These are phyloP conservation scores for Bilobella aurantiaca DNA, from an alignment of 1,140 invertebrate species.

Conservation along the genomic window DNA sequence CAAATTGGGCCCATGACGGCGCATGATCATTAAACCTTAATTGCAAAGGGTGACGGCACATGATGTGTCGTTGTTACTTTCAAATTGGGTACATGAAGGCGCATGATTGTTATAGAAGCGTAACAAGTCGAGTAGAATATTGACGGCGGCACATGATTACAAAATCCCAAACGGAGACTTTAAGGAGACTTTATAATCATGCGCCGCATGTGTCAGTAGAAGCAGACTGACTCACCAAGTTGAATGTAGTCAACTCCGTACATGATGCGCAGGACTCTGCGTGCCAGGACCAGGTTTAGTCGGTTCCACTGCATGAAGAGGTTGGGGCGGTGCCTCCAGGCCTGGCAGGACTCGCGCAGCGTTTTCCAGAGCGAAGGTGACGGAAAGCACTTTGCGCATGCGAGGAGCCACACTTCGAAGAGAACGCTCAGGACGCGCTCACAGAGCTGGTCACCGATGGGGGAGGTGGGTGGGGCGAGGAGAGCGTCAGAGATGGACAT, in stretches of 20 bases:
- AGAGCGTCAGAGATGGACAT: conserved; percentile 86
- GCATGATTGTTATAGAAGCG: too few relatives aligned
- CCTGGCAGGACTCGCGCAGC: conserved; percentile 76
- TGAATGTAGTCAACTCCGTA: conserved; percentile 76
- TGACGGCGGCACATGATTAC: too few relatives aligned
- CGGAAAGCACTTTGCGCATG: conserved; percentile 80
- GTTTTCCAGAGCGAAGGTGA: conserved; percentile 93
- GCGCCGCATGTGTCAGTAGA: too few relatives aligned
- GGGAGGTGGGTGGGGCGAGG: conserved; percentile 81
- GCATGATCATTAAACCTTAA: too few relatives aligned
- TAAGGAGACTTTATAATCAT: too few relatives aligned
- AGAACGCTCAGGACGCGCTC: conserved; percentile 85
- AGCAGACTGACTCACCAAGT: conserved; percentile 36
- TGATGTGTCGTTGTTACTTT: too few relatives aligned
- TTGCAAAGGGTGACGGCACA: too few relatives aligned
- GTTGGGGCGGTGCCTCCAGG: conserved; percentile 84
- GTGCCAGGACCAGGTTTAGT: conserved; percentile 78
- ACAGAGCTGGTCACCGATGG: conserved; percentile 87
- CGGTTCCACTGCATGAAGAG: conserved; percentile 92
- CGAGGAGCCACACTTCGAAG: conserved; percentile 88
- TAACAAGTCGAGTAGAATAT: too few relatives aligned
- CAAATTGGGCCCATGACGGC: too few relatives aligned
- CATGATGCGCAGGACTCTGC: conserved; percentile 71
- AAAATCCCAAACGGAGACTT: background rate
- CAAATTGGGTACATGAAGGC: too few relatives aligned